phyloP scores from a whole-genome alignment of 2,113 vertebrate genomes.

The Theropithecus gelada region DNA sequence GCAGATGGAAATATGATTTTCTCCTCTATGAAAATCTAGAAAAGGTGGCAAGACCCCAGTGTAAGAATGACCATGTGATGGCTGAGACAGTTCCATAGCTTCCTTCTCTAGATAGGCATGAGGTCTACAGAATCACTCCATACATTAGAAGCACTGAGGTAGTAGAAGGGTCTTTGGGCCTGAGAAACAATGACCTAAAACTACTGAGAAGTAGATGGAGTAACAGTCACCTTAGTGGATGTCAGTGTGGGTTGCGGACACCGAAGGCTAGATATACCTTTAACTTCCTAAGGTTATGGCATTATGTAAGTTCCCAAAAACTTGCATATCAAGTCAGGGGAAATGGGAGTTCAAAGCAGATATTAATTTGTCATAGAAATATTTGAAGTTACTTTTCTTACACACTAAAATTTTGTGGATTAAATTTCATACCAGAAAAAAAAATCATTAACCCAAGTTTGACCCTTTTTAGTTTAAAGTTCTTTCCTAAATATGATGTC shows the following conservation, averaged over 20 bases:
- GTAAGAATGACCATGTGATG: too few species aligned
- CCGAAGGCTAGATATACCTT: not conserved
- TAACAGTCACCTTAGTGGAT: not conserved
- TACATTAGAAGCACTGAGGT: not conserved
- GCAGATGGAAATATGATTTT: not conserved
- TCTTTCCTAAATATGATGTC: not conserved
- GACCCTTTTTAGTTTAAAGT: not conserved
- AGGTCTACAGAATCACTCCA: not conserved
- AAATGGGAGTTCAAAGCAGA: not conserved
- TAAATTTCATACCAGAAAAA: not conserved
- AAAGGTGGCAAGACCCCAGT: not conserved
- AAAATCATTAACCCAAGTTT: not conserved
- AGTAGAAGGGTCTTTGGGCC: not conserved
- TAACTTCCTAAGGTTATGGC: not conserved
- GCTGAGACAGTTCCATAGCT: not conserved
- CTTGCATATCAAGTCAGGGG: not conserved
- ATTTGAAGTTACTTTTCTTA: not conserved
- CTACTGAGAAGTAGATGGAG: not conserved
- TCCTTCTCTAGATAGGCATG: not conserved
- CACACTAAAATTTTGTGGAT: not conserved
- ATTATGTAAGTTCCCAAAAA: not conserved
- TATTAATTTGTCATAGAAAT: not conserved
- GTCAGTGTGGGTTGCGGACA: not conserved
- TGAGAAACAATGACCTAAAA: not conserved
- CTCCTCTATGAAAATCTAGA: not conserved